Base-by-base conservation (phyloP, 2,888 invertebrate species). In the Lasioglossum vierecki region DNA sequence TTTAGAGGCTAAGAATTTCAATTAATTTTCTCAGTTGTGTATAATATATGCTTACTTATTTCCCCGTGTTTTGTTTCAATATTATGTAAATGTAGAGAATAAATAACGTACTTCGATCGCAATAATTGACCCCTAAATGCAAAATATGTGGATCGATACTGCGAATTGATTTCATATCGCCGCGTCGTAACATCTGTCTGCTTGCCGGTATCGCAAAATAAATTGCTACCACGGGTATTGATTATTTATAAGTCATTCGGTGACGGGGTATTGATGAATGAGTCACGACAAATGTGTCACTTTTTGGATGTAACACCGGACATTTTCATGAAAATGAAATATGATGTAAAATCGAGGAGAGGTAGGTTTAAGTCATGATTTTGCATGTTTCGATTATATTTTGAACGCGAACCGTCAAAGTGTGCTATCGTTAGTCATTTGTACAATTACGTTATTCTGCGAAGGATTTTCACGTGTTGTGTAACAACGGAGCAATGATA, bases 171-270 rank as follows among this genome's bases (percentile, higher is more conserved):
- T 22, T 39, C 30, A 11, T n/a, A 11, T 60, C 35, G 30, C n/a
- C 3, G 4, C 35, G 30, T 15, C 3, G 4, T 26, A 26, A 26
- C 26, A n/a, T 46, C 30, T 46, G 44, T 71, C 26, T 26, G 46
- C 44, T 30, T 13, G 57, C 18, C 22, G 15, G 22, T 53, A 76
- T 73, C 26, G 68, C 4, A 41, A 30, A 39, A 82, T 73, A 70
- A 83, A 83, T 82, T 74, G 70, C 73, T 74, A 26, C 73, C 18
- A n/a, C 30, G 13, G n/a, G 74, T 83, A 83, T 83, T 74, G 82
- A 60, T 83, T 83, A 83, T 77, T 77, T 70, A 73, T 70, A 82
- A 73, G 70, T 83, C 60, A 68, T 82, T 70, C 60, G 46, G 76
- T 73, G 70, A 39, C 57, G 57, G 15, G 30, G 11, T 11, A 35